Evolutionary conservation across 2,113 vertebrate species (phyloP), one percentile per base, ranked within the genome.

Genomic region (Scopus umbretta): DNA sequence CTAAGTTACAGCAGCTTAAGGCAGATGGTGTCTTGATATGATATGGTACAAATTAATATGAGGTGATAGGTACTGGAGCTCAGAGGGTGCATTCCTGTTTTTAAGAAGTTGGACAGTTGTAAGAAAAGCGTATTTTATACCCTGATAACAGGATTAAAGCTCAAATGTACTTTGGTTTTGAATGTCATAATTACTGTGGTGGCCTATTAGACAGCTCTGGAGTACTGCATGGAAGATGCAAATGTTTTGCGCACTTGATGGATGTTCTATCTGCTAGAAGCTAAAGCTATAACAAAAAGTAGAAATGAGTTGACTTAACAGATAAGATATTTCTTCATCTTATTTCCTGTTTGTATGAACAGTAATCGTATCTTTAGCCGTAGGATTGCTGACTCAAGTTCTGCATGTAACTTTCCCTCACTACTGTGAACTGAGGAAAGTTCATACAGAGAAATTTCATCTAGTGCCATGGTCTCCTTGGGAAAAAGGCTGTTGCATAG

Each of bases 381-480:
- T 29, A 27, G 34, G 34, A 16, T 30, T 3, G 19, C 63, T 12
- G 50, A 34, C 34, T 40, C 20, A 9, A 38, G 38, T 4, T 6
- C 21, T 27, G 23, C 14, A 32, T 16, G 0, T 56, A 43, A 45
- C 5, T 56, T 43, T 11, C 2, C 11, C 30, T 61, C 6, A 0
- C 4, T 43, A 9, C 32, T 32, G 67, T 67, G 18, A 45, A 17
- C 25, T 13, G 34, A 50, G 53, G 36, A 34, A n/a, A n/a, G 6
- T 17, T 56, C 26, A 4, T 8, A 19, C 13, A 38, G 45, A 40
- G 23, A 23, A 30, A 38, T 21, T 32, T 23, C 5, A 4, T 19
- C 5, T 26, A 10, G 27, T 45, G 47, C 15, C 23, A 26, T 16
- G 16, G 13, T 72, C 16, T 72, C 38, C 21, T 67, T 73, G 42